Conservation (phyloP, 35 echinoderm and acorn worm genomes). For the Lytechinus variegatus region DNA sequence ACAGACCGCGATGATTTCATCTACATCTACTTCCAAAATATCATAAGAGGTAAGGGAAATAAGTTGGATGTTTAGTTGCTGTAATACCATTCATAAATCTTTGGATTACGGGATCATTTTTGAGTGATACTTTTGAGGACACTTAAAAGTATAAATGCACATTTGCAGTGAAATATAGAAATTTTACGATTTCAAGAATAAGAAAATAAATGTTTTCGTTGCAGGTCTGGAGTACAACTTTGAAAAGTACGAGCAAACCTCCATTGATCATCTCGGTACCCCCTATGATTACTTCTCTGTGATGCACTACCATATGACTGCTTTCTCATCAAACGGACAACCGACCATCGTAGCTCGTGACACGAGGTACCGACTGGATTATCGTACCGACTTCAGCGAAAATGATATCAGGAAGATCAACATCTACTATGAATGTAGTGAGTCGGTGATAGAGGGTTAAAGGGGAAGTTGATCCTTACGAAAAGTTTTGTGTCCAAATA, state of each 20-base stretch:
- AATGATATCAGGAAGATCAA: constrained; percentile 66
- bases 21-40: constrained; percentile 81
- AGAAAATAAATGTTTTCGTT: too few species aligned
- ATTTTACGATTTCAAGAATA: too few species aligned
- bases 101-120: too few species aligned
- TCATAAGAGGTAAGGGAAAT: constrained; percentile 54
- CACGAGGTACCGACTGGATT: constrained; percentile 36
- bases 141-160: too few species aligned
- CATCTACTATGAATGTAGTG: constrained; percentile 71
- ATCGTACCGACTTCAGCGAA: constrained; percentile 62
- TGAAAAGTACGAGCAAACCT: constrained; percentile 45
- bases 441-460: neutral
- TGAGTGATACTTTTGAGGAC: too few species aligned
- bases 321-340: constrained; percentile 64
- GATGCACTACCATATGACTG: constrained; percentile 76
- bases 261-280: constrained; percentile 66
- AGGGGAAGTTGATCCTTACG: too few species aligned
- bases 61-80: too few species aligned
- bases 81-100: too few species aligned
- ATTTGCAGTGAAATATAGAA: too few species aligned
- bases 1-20: constrained; percentile 85
- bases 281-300: constrained; percentile 79
- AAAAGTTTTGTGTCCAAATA: too few species aligned
- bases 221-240: constrained; percentile 46
- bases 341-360: constrained; percentile 65